These are phyloP conservation scores for Columbina picui DNA, from an alignment of 2,113 vertebrate species.

Conservation along the genomic window DNA sequence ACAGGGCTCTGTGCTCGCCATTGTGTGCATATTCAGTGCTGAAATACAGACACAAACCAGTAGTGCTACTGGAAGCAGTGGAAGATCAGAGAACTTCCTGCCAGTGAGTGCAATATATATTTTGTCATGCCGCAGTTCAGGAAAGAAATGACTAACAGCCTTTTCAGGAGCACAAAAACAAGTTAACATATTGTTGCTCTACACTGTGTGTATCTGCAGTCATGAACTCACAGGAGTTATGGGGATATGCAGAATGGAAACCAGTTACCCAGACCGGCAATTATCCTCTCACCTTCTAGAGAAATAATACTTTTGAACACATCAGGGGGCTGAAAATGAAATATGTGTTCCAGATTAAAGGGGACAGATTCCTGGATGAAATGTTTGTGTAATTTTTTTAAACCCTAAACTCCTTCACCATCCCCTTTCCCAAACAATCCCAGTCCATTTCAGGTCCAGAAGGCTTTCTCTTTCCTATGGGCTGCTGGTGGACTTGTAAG, in stretches of 20 bases:
- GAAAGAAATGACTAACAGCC: background rate
- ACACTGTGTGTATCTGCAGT: rapidly evolving
- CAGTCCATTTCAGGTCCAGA: background rate
- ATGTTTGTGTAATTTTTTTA: background rate
- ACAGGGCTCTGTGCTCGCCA: background rate
- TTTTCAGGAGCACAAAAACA: background rate
- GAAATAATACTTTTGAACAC: background rate
- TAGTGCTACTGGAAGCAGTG: background rate
- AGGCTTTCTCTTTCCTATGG: background rate
- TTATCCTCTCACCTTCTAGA: background rate
- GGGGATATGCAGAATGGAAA: background rate
- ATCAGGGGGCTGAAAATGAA: background rate
- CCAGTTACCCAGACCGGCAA: background rate
- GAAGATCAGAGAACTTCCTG: background rate
- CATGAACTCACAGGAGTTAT: background rate
- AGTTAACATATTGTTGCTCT: background rate
- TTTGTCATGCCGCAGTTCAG: background rate
- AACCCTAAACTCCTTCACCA: background rate
- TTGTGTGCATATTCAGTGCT: background rate
- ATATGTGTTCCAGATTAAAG: background rate
- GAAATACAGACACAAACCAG: background rate
- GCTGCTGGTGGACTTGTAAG: background rate
- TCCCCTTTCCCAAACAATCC: background rate
- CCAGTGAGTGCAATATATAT: background rate
- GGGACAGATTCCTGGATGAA: background rate